These are phyloP conservation scores for Austrolebias charrua DNA, from an alignment of 2,797 vertebrate species.

Conservation along the genomic window DNA sequence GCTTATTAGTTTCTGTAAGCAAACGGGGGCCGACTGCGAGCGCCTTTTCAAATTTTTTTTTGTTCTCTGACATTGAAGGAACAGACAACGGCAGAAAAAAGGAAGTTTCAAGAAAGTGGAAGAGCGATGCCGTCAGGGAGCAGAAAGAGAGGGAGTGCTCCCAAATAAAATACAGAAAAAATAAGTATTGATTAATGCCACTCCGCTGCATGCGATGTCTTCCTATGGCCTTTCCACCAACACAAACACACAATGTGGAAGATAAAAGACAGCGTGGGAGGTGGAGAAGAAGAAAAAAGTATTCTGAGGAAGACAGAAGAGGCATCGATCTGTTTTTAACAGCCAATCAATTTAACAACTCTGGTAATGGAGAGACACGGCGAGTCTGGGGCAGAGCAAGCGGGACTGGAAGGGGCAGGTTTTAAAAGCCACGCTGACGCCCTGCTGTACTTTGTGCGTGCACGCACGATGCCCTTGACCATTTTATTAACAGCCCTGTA, in stretches of 20 bases:
- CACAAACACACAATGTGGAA: slow-evolving; percentile 28
- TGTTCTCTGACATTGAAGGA: slow-evolving; percentile 53
- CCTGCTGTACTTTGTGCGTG: slow-evolving; percentile 19
- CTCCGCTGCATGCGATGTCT: slow-evolving; percentile 54
- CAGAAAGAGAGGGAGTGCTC: neutral
- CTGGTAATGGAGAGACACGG: slow-evolving; percentile 76
- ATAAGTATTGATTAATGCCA: slow-evolving; percentile 64
- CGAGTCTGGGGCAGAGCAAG: slow-evolving; percentile 59
- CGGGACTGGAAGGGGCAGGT: slow-evolving; percentile 25
- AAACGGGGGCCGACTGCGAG: slow-evolving; percentile 62
- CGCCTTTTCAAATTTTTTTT: slow-evolving; percentile 58
- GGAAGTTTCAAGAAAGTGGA: slow-evolving; percentile 34
- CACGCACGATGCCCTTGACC: slow-evolving; percentile 29
- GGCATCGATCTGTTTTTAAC: slow-evolving; percentile 74
- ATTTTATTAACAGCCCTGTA: slow-evolving; percentile 16
- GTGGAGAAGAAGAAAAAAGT: slow-evolving; percentile 24
- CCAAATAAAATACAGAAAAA: slow-evolving; percentile 20
- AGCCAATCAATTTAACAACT: slow-evolving; percentile 79
- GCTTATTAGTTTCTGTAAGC: slow-evolving; percentile 76
- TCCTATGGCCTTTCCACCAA: slow-evolving; percentile 54
- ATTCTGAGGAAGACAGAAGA: slow-evolving; percentile 53
- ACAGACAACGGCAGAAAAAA: slow-evolving; percentile 31
- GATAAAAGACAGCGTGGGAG: slow-evolving; percentile 48
- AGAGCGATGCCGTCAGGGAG: slow-evolving; percentile 6
- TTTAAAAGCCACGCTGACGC: slow-evolving; percentile 61